phyloP scores from a whole-genome alignment of 2,113 vertebrate species.

The Rhynchopsitta pachyrhyncha region DNA sequence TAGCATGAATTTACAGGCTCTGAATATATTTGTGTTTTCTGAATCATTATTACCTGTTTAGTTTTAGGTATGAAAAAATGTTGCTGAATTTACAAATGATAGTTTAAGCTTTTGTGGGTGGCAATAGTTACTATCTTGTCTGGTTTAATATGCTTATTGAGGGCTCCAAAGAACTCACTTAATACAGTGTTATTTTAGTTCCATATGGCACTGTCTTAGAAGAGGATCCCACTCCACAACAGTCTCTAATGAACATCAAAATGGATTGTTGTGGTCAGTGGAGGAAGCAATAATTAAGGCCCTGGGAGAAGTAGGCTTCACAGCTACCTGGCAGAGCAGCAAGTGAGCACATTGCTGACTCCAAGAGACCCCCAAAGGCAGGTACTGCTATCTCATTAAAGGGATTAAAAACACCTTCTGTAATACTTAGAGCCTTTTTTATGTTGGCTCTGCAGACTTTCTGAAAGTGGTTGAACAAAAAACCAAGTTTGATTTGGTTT shows the following conservation, averaged over 20 bases:
- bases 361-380: background rate
- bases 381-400: conserved; percentile 3
- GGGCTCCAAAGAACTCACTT: background rate
- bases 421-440: background rate
- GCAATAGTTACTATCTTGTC: background rate
- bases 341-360: background rate
- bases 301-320: background rate
- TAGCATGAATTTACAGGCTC: background rate
- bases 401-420: background rate
- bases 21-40: background rate
- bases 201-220: background rate
- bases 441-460: background rate
- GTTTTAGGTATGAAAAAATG: background rate
- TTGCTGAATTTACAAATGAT: background rate
- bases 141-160: fast-evolving
- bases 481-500: background rate
- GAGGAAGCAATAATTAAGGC: background rate
- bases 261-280: background rate
- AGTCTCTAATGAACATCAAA: background rate
- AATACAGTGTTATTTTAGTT: background rate
- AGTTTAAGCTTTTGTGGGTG: background rate
- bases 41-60: background rate
- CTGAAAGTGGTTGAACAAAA: background rate
- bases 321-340: background rate
- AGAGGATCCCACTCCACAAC: background rate